phyloP scores from a whole-genome alignment of 2,888 invertebrate species.

The Tenthredo mesomela region DNA sequence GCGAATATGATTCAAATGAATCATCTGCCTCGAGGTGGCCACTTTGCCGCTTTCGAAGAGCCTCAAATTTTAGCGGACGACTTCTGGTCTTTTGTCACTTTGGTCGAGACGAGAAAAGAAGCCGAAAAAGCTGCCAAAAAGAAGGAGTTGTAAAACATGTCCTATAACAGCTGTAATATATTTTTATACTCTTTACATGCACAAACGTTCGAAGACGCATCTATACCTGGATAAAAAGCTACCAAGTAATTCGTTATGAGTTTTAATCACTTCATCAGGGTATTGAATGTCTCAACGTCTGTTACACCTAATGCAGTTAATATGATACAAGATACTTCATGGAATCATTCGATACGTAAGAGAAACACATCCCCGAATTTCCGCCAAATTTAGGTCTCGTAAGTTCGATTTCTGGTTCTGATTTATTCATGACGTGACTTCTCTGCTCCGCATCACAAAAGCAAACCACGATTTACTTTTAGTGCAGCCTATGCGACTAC shows the following conservation, averaged over 20 bases:
- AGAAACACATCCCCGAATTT: too few relatives aligned
- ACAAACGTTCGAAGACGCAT: neutral
- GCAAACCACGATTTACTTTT: neutral
- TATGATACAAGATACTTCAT: too few relatives aligned
- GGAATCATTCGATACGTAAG: too few relatives aligned
- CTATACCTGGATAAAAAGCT: too few relatives aligned
- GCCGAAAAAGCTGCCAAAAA: neutral
- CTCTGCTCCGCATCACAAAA: neutral
- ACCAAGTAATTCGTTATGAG: neutral
- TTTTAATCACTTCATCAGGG: neutral
- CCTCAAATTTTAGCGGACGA: conserved; percentile 23
- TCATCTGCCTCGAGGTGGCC: conserved; percentile 86
- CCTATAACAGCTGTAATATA: neutral
- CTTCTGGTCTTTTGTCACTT: conserved; percentile 31
- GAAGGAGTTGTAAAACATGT: neutral
- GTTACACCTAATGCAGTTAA: too few relatives aligned
- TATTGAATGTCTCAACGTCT: too few relatives aligned
- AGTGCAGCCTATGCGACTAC: too few relatives aligned
- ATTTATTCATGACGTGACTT: neutral
- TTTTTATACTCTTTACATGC: neutral
- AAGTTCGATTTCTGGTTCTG: too few relatives aligned
- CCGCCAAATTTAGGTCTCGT: too few relatives aligned
- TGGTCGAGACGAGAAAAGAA: conserved; percentile 50
- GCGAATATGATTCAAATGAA: conserved; percentile 85
- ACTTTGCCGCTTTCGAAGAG: conserved; percentile 91